A percentile compares a stretch with the other conserved stretches of the same genome.
Evolutionary conservation across 2,113 vertebrate genomes (phyloP).

Genomic region (Engraulis encrasicolus): DNA sequence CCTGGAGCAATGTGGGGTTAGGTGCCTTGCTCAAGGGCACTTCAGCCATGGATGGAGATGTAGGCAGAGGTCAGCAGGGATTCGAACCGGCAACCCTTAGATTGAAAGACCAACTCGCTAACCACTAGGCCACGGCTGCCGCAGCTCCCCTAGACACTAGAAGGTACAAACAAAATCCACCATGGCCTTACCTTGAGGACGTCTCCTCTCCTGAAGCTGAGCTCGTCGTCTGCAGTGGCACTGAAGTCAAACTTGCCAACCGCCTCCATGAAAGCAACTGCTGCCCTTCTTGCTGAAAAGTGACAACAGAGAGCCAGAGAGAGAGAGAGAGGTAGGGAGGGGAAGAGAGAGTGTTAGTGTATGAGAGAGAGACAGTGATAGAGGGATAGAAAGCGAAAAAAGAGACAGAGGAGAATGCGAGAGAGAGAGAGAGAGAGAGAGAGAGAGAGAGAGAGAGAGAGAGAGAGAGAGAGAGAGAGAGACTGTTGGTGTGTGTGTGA

Average conservation of each 20-base stretch:
- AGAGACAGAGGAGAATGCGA: not conserved
- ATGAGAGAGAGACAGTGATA: not conserved
- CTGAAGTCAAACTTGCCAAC: slow-evolving; percentile 81
- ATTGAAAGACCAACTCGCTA: too few species aligned
- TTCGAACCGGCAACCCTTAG: too few species aligned
- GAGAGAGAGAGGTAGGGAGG: not conserved
- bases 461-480: not conserved
- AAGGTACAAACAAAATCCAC: too few species aligned
- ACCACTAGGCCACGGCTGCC: too few species aligned
- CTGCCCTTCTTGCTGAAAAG: not conserved
- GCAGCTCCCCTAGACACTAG: too few species aligned
- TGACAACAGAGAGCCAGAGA: not conserved
- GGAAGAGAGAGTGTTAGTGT: too few species aligned
- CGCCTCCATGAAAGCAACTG: slow-evolving; percentile 78
- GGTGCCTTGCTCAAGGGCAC: too few species aligned
- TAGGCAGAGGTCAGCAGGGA: too few species aligned
- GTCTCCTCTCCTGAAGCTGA: slow-evolving; percentile 85
- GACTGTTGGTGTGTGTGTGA: too few species aligned
- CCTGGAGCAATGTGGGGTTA: too few species aligned
- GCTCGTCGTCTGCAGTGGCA: slow-evolving; percentile 82
- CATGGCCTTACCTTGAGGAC: slow-evolving; percentile 76
- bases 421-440: not conserved
- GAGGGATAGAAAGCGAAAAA: not conserved
- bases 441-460: not conserved
- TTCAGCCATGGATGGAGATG: too few species aligned